Evolutionary conservation across 1,140 invertebrate genomes (phyloP), one percentile per base, ranked within the genome.

Genomic region (Pteromalus puparum): DNA sequence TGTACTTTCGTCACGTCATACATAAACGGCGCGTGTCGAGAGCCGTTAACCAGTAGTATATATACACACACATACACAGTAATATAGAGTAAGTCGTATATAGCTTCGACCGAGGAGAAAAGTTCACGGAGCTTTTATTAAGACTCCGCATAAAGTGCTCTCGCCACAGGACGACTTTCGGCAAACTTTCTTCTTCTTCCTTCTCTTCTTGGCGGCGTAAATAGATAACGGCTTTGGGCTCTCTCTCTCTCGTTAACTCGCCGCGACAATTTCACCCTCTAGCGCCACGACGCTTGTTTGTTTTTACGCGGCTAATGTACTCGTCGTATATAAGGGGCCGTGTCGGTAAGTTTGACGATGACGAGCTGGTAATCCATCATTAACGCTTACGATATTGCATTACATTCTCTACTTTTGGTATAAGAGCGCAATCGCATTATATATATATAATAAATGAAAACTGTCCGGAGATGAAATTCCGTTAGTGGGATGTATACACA

Each of bases 301-400:
- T 70, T 70, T 70, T 70, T 12, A 18, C 67, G 68, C 1, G 28
- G 68, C 67, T 68, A 68, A 28, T 68, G 61, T 65, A 24, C 26
- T 68, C 67, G 5, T 18, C n/a, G n/a, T 34, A 34, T 34, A 34
- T 5, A 34, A 34, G n/a, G n/a, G 21, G 65, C 13, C 4, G 12
- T 46, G 48, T 18, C 12, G 5, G 1, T 5, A 48, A 53, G 13
- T 53, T 53, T 12, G 68, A 70, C 24, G 68, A 70, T 12, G 68
- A 70, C 2, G 68, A 4, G 9, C 68, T 28, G 18, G 26, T 46
- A 68, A 83, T 83, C 75, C 42, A 83, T 83, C 73, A 77, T 83
- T 76, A 77, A 70, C 53, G 61, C 6, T 4, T 2, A 2, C 4
- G 7, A 61, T n/a, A n/a, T 21, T 21, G 53, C 21, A 0, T 1